A percentile compares a stretch with the other conserved stretches of the same genome.
These are phyloP conservation scores for Drosophila mulleri DNA, from an alignment of 2,888 invertebrate species.

Conservation along the genomic window DNA sequence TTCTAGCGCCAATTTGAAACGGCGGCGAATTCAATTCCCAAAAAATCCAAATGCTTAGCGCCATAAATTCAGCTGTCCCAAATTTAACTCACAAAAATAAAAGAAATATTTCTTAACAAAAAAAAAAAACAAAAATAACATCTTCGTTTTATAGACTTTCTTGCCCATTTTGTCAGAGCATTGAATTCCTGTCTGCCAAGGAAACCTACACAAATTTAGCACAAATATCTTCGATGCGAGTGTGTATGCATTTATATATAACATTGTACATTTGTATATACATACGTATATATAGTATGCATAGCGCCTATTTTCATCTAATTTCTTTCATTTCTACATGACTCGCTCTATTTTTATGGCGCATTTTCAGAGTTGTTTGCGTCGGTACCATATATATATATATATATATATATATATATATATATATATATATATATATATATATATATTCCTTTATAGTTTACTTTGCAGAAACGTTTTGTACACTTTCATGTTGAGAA, in stretches of 20 bases:
- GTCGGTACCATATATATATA: slow-evolving; percentile 37
- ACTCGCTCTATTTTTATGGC: slow-evolving; percentile 73
- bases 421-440: slow-evolving; percentile 25
- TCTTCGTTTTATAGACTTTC: slow-evolving; percentile 27
- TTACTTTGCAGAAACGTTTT: slow-evolving; percentile 25
- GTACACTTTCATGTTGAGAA: slow-evolving; percentile 3
- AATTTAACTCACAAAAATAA: slow-evolving; percentile 38
- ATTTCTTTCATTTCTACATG: slow-evolving; percentile 76
- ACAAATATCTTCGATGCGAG: slow-evolving; percentile 61
- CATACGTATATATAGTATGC: slow-evolving; percentile 37
- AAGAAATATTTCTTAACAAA: too few species aligned
- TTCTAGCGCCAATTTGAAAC: too few species aligned
- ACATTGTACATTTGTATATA: slow-evolving; percentile 14
- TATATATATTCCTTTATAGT: too few species aligned
- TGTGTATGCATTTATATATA: slow-evolving; percentile 22
- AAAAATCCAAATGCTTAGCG: slow-evolving; percentile 8
- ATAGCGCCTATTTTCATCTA: slow-evolving; percentile 77
- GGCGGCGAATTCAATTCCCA: too few species aligned
- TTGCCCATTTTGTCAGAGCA: slow-evolving; percentile 51
- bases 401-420: slow-evolving; percentile 3
- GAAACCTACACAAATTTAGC: slow-evolving; percentile 58
- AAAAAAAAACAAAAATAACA: too few species aligned
- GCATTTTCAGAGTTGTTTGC: slow-evolving; percentile 72
- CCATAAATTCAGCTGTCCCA: slow-evolving; percentile 66
- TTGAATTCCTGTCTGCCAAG: slow-evolving; percentile 71